phyloP scores from a whole-genome alignment of 2,113 vertebrate genomes.

The Ursus arctos region DNA sequence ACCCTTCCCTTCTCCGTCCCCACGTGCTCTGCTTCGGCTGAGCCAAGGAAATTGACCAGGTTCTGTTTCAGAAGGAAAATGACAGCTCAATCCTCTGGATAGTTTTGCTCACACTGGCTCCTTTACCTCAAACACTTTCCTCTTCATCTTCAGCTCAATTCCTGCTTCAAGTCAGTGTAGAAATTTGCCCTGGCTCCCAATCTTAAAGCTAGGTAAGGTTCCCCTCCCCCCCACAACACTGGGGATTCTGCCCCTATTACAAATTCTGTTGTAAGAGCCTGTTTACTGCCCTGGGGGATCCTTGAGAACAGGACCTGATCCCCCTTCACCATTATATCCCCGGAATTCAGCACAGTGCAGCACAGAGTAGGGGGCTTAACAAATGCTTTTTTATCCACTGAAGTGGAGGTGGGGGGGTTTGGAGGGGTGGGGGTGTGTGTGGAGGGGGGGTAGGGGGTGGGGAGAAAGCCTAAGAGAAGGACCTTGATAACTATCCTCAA shows the following conservation, averaged over 20 bases:
- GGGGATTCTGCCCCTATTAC: background rate
- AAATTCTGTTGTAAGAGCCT: slow-evolving; percentile 2
- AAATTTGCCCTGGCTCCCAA: background rate
- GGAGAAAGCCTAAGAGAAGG: background rate
- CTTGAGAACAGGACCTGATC: background rate
- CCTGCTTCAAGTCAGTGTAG: background rate
- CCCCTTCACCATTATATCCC: background rate
- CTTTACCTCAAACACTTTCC: background rate
- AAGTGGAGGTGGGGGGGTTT: background rate
- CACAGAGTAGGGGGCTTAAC: slow-evolving; percentile 15
- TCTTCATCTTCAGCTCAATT: background rate
- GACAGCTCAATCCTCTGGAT: background rate
- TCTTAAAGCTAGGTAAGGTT: background rate
- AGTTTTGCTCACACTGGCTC: background rate
- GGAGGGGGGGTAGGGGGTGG: background rate
- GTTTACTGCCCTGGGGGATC: background rate
- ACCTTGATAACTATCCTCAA: background rate
- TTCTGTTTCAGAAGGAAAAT: slow-evolving; percentile 41
- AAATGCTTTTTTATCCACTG: background rate
- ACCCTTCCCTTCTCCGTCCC: background rate
- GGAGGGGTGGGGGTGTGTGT: too few relatives aligned
- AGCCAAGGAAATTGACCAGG: background rate
- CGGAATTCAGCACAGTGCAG: background rate
- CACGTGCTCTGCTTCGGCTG: background rate
- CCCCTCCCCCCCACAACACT: background rate